phyloP scores from a whole-genome alignment of 2,888 invertebrate species.

The Drosophila affinis region DNA sequence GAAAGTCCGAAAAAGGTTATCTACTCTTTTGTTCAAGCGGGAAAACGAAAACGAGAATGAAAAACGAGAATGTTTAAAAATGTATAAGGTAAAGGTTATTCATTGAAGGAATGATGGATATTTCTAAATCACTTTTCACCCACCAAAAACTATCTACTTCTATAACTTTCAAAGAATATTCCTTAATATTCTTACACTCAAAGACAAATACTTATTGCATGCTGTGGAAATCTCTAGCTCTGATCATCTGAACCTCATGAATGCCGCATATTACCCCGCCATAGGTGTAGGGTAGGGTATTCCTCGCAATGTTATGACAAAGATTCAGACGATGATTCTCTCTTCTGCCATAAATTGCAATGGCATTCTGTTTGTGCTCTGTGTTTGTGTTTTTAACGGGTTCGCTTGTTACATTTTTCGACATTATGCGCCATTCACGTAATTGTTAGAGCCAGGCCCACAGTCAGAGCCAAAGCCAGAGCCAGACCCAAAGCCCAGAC shows the following conservation, averaged over 20 bases:
- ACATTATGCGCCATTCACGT: slow-evolving; percentile 73
- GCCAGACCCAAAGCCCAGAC: slow-evolving; percentile 51
- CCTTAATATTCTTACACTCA: too few species aligned
- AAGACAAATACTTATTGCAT: not conserved
- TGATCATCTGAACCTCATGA: not conserved
- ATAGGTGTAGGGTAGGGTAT: slow-evolving; percentile 8
- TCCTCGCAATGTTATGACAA: slow-evolving; percentile 25
- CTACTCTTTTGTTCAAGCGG: too few species aligned
- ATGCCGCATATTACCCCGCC: not conserved
- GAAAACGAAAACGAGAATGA: too few species aligned
- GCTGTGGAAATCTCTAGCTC: not conserved
- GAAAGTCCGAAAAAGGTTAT: too few species aligned
- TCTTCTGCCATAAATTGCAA: slow-evolving; percentile 64
- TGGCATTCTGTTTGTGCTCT: slow-evolving; percentile 46
- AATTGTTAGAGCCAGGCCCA: slow-evolving; percentile 64
- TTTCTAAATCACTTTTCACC: too few species aligned
- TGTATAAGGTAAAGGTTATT: too few species aligned
- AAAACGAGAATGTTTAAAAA: too few species aligned
- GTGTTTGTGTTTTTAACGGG: slow-evolving; percentile 57
- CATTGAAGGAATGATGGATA: too few species aligned
- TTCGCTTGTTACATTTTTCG: slow-evolving; percentile 71
- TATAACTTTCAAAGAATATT: too few species aligned
- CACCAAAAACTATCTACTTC: too few species aligned
- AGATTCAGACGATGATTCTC: slow-evolving; percentile 32
- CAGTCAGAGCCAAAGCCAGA: slow-evolving; percentile 56